Evolutionary conservation across 92 coral and sea anemone species (phyloP).

Genomic region (Heteractis magnifica): DNA sequence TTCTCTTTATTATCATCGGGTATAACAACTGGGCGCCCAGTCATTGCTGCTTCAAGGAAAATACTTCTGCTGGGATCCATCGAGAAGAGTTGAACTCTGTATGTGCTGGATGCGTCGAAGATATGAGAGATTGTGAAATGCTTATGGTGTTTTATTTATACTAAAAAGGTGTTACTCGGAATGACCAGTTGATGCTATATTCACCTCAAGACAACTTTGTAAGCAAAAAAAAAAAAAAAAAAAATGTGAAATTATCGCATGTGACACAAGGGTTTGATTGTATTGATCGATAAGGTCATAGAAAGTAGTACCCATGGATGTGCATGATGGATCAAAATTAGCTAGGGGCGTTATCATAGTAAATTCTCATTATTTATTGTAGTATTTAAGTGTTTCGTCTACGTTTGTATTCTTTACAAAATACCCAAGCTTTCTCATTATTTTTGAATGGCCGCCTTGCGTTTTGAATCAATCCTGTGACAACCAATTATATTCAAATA

Average conservation of each 20-base stretch:
- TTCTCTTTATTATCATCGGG: background rate
- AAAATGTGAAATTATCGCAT: background rate
- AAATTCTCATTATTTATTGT: too few relatives aligned
- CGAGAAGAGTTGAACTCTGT: too few relatives aligned
- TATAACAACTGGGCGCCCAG: constrained; percentile 2
- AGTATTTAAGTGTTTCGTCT: too few relatives aligned
- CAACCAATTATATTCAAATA: background rate
- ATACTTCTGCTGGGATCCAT: too few relatives aligned
- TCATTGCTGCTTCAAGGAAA: background rate
- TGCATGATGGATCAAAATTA: too few relatives aligned
- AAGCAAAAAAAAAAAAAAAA: too few relatives aligned
- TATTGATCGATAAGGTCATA: background rate
- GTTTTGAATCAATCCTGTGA: background rate
- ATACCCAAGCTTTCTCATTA: background rate
- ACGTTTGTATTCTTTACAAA: too few relatives aligned
- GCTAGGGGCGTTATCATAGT: too few relatives aligned
- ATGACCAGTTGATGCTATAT: background rate
- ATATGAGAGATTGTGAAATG: too few relatives aligned
- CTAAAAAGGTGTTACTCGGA: constrained; percentile 6
- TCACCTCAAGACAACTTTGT: background rate
- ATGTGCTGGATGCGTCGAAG: too few relatives aligned
- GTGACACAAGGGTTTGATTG: background rate
- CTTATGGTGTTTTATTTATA: background rate
- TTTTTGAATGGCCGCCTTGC: background rate
- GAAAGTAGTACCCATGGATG: too few relatives aligned